These are phyloP conservation scores for Leptogaster cylindrica DNA, from an alignment of 2,888 invertebrate species.

Conservation along the genomic window DNA sequence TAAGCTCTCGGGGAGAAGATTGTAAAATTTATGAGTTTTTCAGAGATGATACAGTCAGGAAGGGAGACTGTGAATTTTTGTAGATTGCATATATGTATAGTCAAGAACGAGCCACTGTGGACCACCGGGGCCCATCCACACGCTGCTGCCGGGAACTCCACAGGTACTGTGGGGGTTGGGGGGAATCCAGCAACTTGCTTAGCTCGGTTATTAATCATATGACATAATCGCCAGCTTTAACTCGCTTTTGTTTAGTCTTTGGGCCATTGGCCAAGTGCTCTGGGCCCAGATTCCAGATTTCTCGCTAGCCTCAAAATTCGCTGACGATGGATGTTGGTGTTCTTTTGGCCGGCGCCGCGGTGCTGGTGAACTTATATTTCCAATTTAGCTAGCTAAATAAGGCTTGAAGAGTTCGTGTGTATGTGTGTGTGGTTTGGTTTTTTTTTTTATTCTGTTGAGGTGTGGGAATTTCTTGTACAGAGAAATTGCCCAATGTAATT, in stretches of 20 bases:
- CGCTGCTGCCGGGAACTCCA: background rate
- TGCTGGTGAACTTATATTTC: background rate
- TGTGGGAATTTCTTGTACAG: background rate
- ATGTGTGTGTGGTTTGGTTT: background rate
- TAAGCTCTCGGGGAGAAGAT: background rate
- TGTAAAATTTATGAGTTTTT: constrained; percentile 1
- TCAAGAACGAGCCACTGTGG: too few species aligned
- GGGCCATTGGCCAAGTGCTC: background rate
- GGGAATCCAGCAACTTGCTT: background rate
- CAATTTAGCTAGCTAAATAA: background rate
- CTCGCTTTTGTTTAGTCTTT: background rate
- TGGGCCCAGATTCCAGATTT: background rate
- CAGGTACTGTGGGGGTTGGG: background rate
- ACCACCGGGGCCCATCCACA: background rate
- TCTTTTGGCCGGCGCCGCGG: background rate
- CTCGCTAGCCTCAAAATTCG: background rate
- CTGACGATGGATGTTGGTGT: background rate
- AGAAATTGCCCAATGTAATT: constrained; percentile 20
- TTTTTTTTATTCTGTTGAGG: background rate
- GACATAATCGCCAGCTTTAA: constrained; percentile 17
- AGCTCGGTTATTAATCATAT: constrained; percentile 11
- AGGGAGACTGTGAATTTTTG: background rate
- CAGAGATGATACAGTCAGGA: background rate
- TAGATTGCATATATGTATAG: too few species aligned
- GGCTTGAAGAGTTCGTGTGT: background rate